phyloP scores from a whole-genome alignment of 2,888 invertebrate species.

The Lycia hirtaria region DNA sequence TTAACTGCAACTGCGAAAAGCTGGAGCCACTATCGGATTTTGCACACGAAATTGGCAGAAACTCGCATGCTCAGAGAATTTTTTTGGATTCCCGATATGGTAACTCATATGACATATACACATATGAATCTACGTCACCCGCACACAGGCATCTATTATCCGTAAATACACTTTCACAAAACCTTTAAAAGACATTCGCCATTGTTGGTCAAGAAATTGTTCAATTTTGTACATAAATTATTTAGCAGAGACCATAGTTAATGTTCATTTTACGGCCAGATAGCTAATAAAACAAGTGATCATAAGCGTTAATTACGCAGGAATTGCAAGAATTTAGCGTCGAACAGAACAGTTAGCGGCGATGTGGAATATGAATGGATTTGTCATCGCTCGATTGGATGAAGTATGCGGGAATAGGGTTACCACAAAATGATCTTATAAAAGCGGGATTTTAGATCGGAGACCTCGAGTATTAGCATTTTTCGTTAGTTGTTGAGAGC shows the following conservation, averaged over 20 bases:
- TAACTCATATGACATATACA: no score
- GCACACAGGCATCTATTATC: background rate
- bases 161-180: background rate
- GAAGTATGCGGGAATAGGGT: slow-evolving; percentile 79
- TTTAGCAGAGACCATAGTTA: background rate
- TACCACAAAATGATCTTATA: slow-evolving; percentile 32
- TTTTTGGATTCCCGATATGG: no score
- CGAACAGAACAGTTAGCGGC: slow-evolving; percentile 62
- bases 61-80: background rate
- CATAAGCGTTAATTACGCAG: slow-evolving; percentile 59
- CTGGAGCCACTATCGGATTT: background rate
- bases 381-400: slow-evolving; percentile 82
- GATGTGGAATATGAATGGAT: slow-evolving; percentile 76
- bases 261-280: slow-evolving; percentile 4
- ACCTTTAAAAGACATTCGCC: background rate
- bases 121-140: background rate
- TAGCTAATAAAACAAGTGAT: slow-evolving; percentile 36
- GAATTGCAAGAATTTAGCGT: slow-evolving; percentile 64
- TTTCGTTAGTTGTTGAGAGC: slow-evolving; percentile 3
- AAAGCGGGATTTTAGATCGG: slow-evolving; percentile 19
- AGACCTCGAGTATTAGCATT: slow-evolving; percentile 17
- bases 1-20: background rate
- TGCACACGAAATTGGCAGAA: background rate
- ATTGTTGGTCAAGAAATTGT: background rate
- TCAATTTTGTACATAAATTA: background rate